Evolutionary conservation across 2,888 invertebrate species (phyloP), one percentile per base, ranked within the genome.

Genomic region (Drosophila colorata): DNA sequence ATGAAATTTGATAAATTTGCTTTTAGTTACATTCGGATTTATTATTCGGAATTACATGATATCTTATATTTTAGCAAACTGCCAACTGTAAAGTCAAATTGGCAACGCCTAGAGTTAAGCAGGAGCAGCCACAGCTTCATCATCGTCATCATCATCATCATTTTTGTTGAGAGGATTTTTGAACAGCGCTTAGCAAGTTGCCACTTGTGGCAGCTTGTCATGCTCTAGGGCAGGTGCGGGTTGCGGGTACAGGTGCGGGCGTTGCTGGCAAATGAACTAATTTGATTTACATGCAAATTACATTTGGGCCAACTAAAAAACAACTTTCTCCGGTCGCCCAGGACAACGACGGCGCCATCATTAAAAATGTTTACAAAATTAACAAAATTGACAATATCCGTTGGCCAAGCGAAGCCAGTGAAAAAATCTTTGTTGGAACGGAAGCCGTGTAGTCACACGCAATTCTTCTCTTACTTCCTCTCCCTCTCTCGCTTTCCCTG

Each of bases 241-340:
- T 43, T n/a, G 25, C 16, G 14, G 41, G 9, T 28, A 18, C 33
- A 18, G 13, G 20, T 13, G 43, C 33, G 4, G 20, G 4, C 14
- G 33, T 18, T 14, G 31, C 46, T 57, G 59, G 49, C 65, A 71
- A 80, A 74, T 74, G 59, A 73, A 78, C 82, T 85, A 73, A 82
- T 78, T 85, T 80, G 75, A 78, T 85, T 83, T 82, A 75, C 80
- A 82, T 78, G 78, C 68, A 85, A 82, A 85, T 85, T 80, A 71
- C 70, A 80, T 65, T 77, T 71, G 46, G 64, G 48, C 65, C 51
- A 75, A 64, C 56, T 68, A 49, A 64, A 49, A 66, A 71, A 63
- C 9, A 47, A 63, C 52, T 69, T 64, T 40, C 40, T 1, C 31
- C 33, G 51, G 23, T 18, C 13, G 35, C n/a, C 4, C 16, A 57